Percentiles rank a stretch among this genome's conserved stretches.
Conservation (phyloP, 2,113 vertebrate genomes). For the Nestor notabilis region DNA sequence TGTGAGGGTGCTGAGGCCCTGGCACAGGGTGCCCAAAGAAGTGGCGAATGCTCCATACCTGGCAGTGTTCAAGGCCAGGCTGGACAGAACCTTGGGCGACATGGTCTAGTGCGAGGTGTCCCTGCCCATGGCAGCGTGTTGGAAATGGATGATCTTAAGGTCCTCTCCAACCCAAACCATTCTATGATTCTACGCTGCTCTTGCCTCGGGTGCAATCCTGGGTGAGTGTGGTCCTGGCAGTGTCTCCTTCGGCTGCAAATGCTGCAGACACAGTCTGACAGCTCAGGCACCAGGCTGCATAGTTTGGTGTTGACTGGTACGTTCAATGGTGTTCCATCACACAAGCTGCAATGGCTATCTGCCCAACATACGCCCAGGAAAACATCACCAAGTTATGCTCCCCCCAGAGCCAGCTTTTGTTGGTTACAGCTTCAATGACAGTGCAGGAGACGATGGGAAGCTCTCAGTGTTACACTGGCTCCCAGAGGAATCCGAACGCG, state of each 20-base stretch:
- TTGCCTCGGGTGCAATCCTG: background rate
- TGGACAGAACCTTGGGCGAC: background rate
- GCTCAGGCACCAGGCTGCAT: conserved; percentile 68
- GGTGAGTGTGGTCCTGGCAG: conserved; percentile 31
- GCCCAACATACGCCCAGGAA: conserved; percentile 58
- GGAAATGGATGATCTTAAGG: background rate
- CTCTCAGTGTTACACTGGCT: conserved; percentile 54
- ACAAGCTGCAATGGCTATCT: conserved; percentile 54
- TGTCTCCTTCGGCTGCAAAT: background rate
- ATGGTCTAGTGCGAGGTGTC: background rate
- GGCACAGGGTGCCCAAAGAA: background rate
- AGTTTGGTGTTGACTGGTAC: conserved; percentile 62
- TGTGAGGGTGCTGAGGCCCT: background rate
- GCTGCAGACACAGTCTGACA: conserved; percentile 53
- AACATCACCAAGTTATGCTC: conserved; percentile 43
- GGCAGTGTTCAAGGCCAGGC: too few species aligned
- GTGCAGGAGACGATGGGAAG: conserved; percentile 45
- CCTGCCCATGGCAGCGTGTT: background rate
- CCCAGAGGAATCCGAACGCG: conserved; percentile 2
- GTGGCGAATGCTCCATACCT: background rate
- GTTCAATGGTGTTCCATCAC: conserved; percentile 44
- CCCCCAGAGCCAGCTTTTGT: conserved; percentile 46
- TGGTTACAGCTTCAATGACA: conserved; percentile 51
- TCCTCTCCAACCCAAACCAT: background rate
- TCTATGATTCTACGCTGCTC: background rate